Base-by-base conservation (phyloP, 2,888 invertebrate species). In the Aphelenchoides bicaudatus region DNA sequence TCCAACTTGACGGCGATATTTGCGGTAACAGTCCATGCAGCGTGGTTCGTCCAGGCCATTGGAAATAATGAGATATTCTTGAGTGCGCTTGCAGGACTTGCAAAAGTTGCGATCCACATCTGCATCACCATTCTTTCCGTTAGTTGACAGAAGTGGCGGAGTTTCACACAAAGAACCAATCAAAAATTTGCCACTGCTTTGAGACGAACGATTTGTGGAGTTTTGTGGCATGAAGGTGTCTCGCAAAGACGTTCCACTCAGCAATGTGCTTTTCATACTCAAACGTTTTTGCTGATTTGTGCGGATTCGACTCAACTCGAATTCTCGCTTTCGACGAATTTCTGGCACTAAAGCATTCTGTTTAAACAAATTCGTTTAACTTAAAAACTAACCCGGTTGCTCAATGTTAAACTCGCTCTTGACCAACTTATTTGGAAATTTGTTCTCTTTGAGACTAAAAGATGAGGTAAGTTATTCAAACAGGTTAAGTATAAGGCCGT, bases 221-320 rank as follows among this genome's bases (percentile, higher is more conserved):
- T 8, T n/a, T 25, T 10, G 10, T 8, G 43, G 23, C 34, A n/a
- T 34, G 10, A n/a, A n/a, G 34, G n/a, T 10, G 34, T n/a, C 34
- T 10, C 34, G 10, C 10, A 34, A 10, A 8, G 43, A 43, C 10
- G 43, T 21, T 25, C 21, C 16, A 21, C 21, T 21, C 21, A 43
- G 25, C 8, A 43, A n/a, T 25, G 43, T n/a, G 43, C 43, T n/a
- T 31, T 56, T 28, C 46, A 30, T 19, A 28, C 37, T 25, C 29
- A 71, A 62, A 49, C 73, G 56, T 43, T 73, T 73, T 55, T 67
- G 56, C 55, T 73, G 73, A 57, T 73, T 73, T 21, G 23, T 60
- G 28, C 65, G 54, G 39, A 73, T 69, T 19, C 73, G 59, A 29
- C 53, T 55, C 49, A 73, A 52, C 39, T 73, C 72, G 25, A 61